Percentiles rank a stretch among this genome's conserved stretches.
These are phyloP conservation scores for Cephalopterus ornatus DNA, from an alignment of 2,113 vertebrate species.

Conservation along the genomic window DNA sequence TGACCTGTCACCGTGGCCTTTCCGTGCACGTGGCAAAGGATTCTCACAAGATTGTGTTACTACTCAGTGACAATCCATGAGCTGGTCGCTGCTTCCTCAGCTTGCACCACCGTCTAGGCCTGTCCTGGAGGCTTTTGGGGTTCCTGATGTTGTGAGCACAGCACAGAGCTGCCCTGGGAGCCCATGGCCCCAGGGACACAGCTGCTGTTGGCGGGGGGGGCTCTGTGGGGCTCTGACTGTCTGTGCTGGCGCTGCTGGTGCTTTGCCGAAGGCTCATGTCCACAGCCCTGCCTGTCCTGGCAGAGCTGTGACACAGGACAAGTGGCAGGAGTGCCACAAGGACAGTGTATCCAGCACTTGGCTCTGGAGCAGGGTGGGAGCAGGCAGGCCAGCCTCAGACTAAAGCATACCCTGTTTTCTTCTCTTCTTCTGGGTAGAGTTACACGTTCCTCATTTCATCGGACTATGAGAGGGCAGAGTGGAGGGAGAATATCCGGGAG, in stretches of 20 bases:
- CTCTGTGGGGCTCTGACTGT: not conserved
- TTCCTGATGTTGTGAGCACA: not conserved
- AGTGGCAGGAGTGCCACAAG: not conserved
- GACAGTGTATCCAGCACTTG: not conserved
- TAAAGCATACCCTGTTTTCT: not conserved
- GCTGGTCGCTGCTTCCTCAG: not conserved
- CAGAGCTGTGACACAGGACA: not conserved
- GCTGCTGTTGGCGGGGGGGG: not conserved
- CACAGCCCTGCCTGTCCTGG: not conserved
- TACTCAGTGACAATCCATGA: not conserved
- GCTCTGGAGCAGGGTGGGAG: not conserved
- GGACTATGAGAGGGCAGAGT: constrained; percentile 94
- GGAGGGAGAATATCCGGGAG: constrained; percentile 91
- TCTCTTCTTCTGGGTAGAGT: constrained; percentile 72
- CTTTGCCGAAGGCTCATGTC: rapidly evolving
- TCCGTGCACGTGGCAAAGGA: not conserved
- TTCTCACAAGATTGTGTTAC: not conserved
- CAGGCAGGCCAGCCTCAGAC: not conserved
- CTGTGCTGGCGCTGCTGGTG: rapidly evolving
- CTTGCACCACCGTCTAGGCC: not conserved
- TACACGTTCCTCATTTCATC: constrained; percentile 95
- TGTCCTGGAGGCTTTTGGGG: not conserved
- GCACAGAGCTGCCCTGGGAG: not conserved
- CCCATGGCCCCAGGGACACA: not conserved
- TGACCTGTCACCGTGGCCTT: not conserved